Percentiles rank a stretch among this genome's conserved stretches.
phyloP scores from a whole-genome alignment of 2,888 invertebrate species.

The Dasypogon diadema region DNA sequence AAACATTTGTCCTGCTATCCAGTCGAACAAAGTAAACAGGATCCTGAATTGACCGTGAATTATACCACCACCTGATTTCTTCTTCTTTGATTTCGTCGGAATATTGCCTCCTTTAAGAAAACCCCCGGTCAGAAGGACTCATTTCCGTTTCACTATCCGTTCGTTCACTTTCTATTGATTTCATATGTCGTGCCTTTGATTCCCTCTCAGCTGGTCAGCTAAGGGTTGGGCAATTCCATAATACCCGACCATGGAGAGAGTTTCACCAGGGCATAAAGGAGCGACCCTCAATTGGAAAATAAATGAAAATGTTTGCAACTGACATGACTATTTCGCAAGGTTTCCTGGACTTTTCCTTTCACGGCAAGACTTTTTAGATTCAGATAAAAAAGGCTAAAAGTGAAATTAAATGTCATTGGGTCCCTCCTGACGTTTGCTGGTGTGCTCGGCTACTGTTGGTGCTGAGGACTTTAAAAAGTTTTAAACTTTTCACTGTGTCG shows the following conservation, averaged over 20 bases:
- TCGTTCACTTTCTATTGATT: constrained; percentile 21
- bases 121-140: constrained; percentile 26
- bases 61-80: neutral
- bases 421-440: no score
- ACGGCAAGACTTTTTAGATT: constrained; percentile 15
- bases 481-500: no score
- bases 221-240: constrained; percentile 23
- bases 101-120: constrained; percentile 18
- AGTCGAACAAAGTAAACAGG: neutral
- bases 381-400: constrained; percentile 33
- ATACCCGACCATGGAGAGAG: no score
- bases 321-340: constrained; percentile 52
- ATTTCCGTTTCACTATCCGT: constrained; percentile 29
- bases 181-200: constrained; percentile 33
- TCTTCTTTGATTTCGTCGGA: constrained; percentile 26
- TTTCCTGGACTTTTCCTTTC: constrained; percentile 16
- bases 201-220: constrained; percentile 39
- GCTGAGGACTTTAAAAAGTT: no score
- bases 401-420: neutral
- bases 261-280: constrained; percentile 9
- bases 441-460: no score
- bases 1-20: neutral
- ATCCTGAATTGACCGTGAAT: neutral
- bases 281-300: constrained; percentile 53
- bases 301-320: constrained; percentile 56